A percentile compares a stretch with the other conserved stretches of the same genome.
Evolutionary conservation across 2,888 invertebrate genomes (phyloP).

Genomic region (Xestia c-nigrum): DNA sequence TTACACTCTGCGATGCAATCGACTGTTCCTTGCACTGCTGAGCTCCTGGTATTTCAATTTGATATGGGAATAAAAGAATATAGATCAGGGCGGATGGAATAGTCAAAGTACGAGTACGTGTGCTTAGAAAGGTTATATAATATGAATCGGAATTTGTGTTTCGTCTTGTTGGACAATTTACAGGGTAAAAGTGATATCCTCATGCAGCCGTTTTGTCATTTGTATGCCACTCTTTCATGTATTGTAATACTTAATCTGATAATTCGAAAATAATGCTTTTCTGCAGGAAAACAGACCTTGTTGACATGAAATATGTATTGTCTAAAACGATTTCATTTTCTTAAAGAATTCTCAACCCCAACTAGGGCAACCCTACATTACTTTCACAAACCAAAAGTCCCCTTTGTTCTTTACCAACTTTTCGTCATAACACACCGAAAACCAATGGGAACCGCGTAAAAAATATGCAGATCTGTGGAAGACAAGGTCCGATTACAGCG

Average conservation of each 20-base stretch:
- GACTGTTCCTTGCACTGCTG: slow-evolving; percentile 49
- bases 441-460: slow-evolving; percentile 63
- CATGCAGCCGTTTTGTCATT: too few relatives aligned
- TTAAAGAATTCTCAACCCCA: neutral
- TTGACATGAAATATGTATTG: neutral
- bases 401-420: slow-evolving; percentile 46
- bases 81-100: slow-evolving; percentile 7
- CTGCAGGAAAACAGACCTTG: neutral
- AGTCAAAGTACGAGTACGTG: neutral
- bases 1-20: slow-evolving; percentile 60
- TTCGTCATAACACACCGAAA: slow-evolving; percentile 59
- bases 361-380: slow-evolving; percentile 24
- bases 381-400: slow-evolving; percentile 40
- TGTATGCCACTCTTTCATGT: neutral
- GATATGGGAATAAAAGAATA: slow-evolving; percentile 36
- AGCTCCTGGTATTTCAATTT: slow-evolving; percentile 45
- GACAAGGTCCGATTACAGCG: slow-evolving; percentile 70
- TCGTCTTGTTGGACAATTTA: neutral
- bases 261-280: neutral
- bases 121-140: neutral
- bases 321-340: neutral
- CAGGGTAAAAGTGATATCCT: too few relatives aligned
- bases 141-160: neutral
- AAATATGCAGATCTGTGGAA: slow-evolving; percentile 72
- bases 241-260: neutral